Conservation (phyloP, 2,888 invertebrate genomes). For the Priocnemis perturbator region DNA sequence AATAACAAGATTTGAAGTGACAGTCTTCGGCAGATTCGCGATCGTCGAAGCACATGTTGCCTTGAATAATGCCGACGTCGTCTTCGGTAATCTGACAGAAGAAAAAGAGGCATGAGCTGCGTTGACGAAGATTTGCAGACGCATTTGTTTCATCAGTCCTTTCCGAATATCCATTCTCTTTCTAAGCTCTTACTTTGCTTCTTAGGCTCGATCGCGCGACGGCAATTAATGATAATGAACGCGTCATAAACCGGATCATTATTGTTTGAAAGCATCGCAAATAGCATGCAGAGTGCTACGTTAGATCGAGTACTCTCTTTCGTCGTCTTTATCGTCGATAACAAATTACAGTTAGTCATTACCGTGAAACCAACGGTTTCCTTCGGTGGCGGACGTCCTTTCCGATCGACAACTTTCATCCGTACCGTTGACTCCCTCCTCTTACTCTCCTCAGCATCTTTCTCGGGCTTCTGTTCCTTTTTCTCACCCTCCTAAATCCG, state of each 20-base stretch:
- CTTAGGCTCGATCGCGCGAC: too few species aligned
- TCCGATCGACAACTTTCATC: slow-evolving; percentile 14
- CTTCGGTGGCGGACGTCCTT: slow-evolving; percentile 17
- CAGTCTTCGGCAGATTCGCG: slow-evolving; percentile 44
- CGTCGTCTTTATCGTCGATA: not conserved
- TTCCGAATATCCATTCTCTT: too few species aligned
- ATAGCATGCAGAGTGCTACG: too few species aligned
- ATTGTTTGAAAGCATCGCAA: too few species aligned
- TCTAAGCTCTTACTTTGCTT: too few species aligned
- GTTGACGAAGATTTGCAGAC: too few species aligned
- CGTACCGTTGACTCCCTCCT: slow-evolving; percentile 23
- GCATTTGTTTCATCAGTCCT: too few species aligned
- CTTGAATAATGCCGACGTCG: slow-evolving; percentile 58
- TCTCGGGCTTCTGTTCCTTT: not conserved
- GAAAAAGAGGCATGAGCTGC: slow-evolving; percentile 27
- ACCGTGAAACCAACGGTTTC: slow-evolving; percentile 56
- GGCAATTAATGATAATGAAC: too few species aligned
- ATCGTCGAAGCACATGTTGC: slow-evolving; percentile 51
- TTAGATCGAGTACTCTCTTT: too few species aligned
- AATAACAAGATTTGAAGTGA: slow-evolving; percentile 67
- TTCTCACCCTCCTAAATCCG: not conserved
- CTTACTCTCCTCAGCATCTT: not conserved
- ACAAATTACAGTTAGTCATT: slow-evolving; percentile 29
- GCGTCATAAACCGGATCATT: too few species aligned
- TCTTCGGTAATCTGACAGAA: slow-evolving; percentile 39